Evolutionary conservation across 2,113 vertebrate species (phyloP).

Genomic region (Hypomesus transpacificus): DNA sequence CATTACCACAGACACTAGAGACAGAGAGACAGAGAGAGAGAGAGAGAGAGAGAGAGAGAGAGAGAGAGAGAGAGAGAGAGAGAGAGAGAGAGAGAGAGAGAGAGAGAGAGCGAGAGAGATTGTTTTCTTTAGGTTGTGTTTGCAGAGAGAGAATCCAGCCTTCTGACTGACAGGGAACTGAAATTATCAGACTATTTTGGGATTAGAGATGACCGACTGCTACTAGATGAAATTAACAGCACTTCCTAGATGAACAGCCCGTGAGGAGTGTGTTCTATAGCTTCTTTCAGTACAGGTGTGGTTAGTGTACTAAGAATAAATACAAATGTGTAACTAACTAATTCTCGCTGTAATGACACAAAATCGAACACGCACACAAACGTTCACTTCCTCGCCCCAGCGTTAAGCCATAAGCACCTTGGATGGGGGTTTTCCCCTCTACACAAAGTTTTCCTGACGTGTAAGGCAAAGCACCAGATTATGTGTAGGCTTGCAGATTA

Average conservation of each 20-base stretch:
- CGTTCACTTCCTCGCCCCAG: too few relatives aligned
- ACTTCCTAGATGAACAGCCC: constrained; percentile 57
- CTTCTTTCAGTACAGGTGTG: constrained; percentile 4
- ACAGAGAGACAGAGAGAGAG: background rate
- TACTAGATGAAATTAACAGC: constrained; percentile 61
- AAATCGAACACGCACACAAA: too few relatives aligned
- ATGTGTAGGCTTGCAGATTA: too few relatives aligned
- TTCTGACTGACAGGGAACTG: constrained; percentile 35
- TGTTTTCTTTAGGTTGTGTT: too few relatives aligned
- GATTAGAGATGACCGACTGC: constrained; percentile 63
- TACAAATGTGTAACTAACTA: background rate
- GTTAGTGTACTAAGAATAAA: background rate
- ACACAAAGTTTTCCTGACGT: too few relatives aligned
- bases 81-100: constrained; percentile 12
- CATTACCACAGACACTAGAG: too few relatives aligned
- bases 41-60: background rate
- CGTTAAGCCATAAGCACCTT: too few relatives aligned
- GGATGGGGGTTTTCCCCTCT: too few relatives aligned
- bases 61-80: constrained; percentile 46
- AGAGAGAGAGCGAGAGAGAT: constrained; percentile 33
- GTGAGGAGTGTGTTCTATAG: constrained; percentile 19
- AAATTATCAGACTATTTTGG: constrained; percentile 71
- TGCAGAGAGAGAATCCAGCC: constrained; percentile 49
- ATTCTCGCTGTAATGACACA: background rate
- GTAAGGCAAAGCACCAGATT: too few relatives aligned